These are phyloP conservation scores for Hypomecis punctinalis DNA, from an alignment of 2,888 invertebrate genomes.

Conservation along the genomic window DNA sequence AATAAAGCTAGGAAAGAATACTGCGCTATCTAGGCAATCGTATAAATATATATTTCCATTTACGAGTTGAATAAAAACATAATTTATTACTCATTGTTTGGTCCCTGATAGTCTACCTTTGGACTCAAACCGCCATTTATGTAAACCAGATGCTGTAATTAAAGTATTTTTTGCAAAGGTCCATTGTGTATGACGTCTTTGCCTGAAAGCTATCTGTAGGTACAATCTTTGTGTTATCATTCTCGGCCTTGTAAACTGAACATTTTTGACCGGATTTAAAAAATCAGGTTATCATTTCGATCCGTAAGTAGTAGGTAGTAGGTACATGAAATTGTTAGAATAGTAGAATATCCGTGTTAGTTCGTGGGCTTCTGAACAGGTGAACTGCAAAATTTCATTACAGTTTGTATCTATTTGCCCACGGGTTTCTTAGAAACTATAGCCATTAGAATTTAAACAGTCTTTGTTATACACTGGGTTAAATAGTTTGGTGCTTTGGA, in stretches of 20 bases:
- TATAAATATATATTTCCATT: constrained; percentile 12
- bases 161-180: constrained; percentile 29
- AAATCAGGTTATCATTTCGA: neutral
- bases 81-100: constrained; percentile 37
- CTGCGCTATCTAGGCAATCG: constrained; percentile 21
- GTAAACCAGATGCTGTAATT: constrained; percentile 29
- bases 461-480: no score
- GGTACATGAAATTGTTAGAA: no score
- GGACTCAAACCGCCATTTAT: constrained; percentile 30
- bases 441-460: no score
- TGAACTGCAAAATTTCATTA: no score
- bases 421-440: no score
- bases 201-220: constrained; percentile 10
- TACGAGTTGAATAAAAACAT: constrained; percentile 16
- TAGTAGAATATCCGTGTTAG: no score
- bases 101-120: constrained; percentile 25
- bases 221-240: constrained; percentile 14
- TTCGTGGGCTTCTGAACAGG: no score
- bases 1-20: constrained; percentile 13
- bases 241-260: neutral
- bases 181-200: constrained; percentile 11
- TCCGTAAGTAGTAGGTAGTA: no score
- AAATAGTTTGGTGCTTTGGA: no score
- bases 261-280: no score
- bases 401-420: no score